Percentiles rank a stretch among this genome's conserved stretches.
Evolutionary conservation across 1,140 invertebrate species (phyloP).

Genomic region (Drosophila rufa): DNA sequence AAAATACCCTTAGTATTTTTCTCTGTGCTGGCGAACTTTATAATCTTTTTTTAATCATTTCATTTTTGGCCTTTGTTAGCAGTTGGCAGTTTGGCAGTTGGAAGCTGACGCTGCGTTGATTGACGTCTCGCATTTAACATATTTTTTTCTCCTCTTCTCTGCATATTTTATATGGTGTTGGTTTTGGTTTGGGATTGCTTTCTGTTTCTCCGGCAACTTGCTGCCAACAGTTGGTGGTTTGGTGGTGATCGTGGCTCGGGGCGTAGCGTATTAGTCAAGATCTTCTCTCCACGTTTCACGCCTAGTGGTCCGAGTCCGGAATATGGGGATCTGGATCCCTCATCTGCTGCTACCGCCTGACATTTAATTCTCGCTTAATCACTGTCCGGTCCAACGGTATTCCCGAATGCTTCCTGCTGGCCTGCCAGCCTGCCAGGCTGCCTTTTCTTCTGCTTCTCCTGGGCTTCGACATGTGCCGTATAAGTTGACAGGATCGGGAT

Average conservation of each 20-base stretch:
- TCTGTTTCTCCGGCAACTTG: conserved; percentile 1
- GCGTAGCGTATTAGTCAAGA: conserved; percentile 70
- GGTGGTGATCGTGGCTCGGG: conserved; percentile 48
- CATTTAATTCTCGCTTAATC: conserved; percentile 85
- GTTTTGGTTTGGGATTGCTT: conserved; percentile 1
- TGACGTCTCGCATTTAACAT: conserved; percentile 67
- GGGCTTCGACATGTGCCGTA: conserved; percentile 39
- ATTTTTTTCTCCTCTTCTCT: conserved; percentile 20
- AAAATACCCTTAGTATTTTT: not conserved
- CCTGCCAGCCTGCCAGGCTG: not conserved
- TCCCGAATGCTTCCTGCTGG: conserved; percentile 54
- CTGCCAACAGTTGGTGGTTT: conserved; percentile 58
- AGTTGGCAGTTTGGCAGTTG: conserved; percentile 71
- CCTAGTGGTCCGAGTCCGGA: conserved; percentile 36
- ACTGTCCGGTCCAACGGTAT: conserved; percentile 75
- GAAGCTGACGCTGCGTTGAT: conserved; percentile 78
- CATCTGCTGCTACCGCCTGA: conserved; percentile 58
- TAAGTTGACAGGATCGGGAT: conserved; percentile 74
- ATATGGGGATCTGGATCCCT: conserved; percentile 39
- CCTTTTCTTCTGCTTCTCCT: conserved; percentile 23
- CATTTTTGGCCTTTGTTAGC: conserved; percentile 71
- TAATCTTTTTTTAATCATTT: conserved; percentile 82
- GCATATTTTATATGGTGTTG: conserved; percentile 45
- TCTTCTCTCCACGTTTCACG: conserved; percentile 68
- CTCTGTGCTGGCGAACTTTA: conserved; percentile 48